These are phyloP conservation scores for Tenebrosternarchus preto DNA, from an alignment of 2,113 vertebrate species.

Conservation along the genomic window DNA sequence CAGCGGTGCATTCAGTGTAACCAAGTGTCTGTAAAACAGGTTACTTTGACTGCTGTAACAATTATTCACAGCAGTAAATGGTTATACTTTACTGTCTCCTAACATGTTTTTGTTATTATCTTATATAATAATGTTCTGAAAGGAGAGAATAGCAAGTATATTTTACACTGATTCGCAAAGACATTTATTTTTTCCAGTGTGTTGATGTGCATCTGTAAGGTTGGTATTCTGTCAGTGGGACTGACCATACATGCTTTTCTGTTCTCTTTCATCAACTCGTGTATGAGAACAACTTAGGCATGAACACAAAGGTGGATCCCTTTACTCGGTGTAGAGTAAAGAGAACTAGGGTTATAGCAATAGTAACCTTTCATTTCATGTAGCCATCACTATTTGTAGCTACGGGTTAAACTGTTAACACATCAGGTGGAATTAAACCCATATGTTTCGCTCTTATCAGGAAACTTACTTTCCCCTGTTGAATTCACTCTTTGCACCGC, in stretches of 20 bases:
- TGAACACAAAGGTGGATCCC: no score
- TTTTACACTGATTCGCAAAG: neutral
- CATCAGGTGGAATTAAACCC: no score
- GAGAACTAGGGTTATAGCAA: no score
- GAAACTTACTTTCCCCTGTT: slow-evolving; percentile 76
- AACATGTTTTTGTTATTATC: neutral
- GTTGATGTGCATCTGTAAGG: neutral
- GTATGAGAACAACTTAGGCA: no score
- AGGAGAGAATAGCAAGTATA: neutral
- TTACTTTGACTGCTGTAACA: neutral
- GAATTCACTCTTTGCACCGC: slow-evolving; percentile 86
- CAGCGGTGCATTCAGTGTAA: neutral
- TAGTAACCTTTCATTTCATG: neutral
- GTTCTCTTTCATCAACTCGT: no score
- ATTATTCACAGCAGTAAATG: neutral
- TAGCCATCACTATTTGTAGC: neutral
- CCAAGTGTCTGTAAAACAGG: neutral
- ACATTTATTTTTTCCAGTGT: neutral
- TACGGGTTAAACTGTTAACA: no score
- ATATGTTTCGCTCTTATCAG: neutral
- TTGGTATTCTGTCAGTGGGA: neutral
- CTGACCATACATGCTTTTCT: no score
- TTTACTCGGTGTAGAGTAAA: no score
- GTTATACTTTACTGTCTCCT: neutral
- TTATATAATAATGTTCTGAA: neutral